phyloP scores from a whole-genome alignment of 2,888 invertebrate genomes.

The Lepidocyrtoides sp. region DNA sequence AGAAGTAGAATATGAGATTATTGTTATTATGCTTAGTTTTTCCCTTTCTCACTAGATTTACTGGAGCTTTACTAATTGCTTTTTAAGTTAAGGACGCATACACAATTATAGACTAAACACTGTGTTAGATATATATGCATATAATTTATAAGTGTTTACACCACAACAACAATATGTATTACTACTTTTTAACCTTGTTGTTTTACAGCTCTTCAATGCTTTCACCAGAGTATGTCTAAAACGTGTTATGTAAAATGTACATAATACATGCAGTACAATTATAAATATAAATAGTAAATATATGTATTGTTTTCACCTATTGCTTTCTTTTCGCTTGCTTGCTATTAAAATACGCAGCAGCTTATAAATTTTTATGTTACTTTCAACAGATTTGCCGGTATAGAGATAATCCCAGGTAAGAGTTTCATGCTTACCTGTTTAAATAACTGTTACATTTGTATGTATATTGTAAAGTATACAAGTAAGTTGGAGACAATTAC shows the following conservation, averaged over 20 bases:
- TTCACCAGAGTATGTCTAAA: background rate
- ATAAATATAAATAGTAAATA: background rate
- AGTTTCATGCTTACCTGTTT: constrained; percentile 18
- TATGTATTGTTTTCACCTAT: constrained; percentile 64
- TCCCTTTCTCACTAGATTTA: background rate
- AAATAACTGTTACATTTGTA: constrained; percentile 5
- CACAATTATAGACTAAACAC: constrained; percentile 10
- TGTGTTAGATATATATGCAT: background rate
- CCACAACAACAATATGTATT: constrained; percentile 1
- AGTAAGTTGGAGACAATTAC: background rate
- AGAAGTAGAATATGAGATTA: constrained; percentile 32
- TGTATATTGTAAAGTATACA: background rate
- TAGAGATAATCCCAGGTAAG: background rate
- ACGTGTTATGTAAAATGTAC: background rate
- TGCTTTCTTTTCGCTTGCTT: constrained; percentile 56
- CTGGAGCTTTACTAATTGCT: constrained; percentile 8
- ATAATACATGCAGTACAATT: background rate
- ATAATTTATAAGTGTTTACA: background rate
- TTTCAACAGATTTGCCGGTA: constrained; percentile 37
- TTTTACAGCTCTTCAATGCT: constrained; percentile 39
- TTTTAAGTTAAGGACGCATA: background rate
- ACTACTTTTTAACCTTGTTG: background rate
- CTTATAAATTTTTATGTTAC: background rate
- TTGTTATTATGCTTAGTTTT: background rate
- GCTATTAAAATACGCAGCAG: constrained; percentile 6